Base-by-base conservation (phyloP, 2,888 invertebrate species). In the Spisula solida region DNA sequence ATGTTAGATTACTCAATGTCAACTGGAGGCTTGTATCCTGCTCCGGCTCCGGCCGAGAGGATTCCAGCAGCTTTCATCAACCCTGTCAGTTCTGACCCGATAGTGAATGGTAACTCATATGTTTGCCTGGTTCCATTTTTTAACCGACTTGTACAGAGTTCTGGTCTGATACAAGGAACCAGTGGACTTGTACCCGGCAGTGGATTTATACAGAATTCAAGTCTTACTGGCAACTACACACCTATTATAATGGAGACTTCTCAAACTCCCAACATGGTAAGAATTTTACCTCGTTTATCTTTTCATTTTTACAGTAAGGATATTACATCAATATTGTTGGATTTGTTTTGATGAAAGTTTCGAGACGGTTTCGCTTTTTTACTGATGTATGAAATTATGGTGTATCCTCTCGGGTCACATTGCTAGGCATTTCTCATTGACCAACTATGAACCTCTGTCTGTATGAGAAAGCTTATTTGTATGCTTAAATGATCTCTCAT, bases 171-270 rank as follows among this genome's bases (percentile, higher is more conserved):
- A 18, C 91, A 91, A 66, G 87, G 91, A 34, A 88, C 86, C 4
- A 79, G 88, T 29, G 60, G 87, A 51, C 75, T 91, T 84, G 41
- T 79, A 60, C 88, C 88, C 31, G 87, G 91, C 41, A 91, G 88
- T 83, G 91, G 89, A 78, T 82, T 89, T 60, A 85, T 91, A 31
- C 91, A 91, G 82, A 91, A 91, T 70, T 87, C 91, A 31, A 88
- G 89, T 84, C 83, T 89, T 20, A 88, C 89, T 6, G 92, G 92
- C 51, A 92, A 83, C 86, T 92, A 90, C 81, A 91, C 93, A 70
- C 93, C 92, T 31, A 92, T 94, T 87, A 86, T 94, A 56, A 94
- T 94, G 94, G 94, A 94, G 80, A 91, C 93, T 51, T 92, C 94
- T 41, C 94, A 94, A 85, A 94, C 93, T 55, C 93, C 93, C 31